phyloP scores from a whole-genome alignment of 2,888 invertebrate species.

The Lepidochrysops patricia region DNA sequence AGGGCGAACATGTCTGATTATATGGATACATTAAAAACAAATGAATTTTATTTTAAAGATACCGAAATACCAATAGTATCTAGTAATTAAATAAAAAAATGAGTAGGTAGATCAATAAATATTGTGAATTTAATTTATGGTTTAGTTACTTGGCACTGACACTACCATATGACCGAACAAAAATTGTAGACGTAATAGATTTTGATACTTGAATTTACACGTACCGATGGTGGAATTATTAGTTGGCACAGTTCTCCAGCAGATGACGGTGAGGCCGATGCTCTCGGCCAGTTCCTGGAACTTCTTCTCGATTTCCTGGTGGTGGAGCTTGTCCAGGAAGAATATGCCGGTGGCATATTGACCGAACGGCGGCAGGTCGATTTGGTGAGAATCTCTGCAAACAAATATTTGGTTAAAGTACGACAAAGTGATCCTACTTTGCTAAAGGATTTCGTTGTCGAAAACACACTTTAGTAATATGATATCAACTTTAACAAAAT shows the following conservation, averaged over 20 bases:
- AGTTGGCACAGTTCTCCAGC: conserved; percentile 96
- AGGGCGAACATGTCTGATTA: neutral
- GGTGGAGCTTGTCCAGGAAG: conserved; percentile 90
- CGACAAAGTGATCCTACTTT: too few relatives aligned
- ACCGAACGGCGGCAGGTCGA: conserved; percentile 89
- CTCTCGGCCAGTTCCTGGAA: conserved; percentile 88
- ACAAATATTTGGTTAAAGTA: neutral
- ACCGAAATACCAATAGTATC: neutral
- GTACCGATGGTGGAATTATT: conserved; percentile 88
- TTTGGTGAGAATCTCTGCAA: conserved; percentile 83
- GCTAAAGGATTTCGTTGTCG: too few relatives aligned
- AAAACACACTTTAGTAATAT: too few relatives aligned
- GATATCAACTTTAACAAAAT: too few relatives aligned
- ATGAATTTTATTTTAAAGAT: too few relatives aligned
- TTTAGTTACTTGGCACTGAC: neutral
- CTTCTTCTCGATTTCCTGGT: conserved; percentile 84
- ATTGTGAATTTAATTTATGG: too few relatives aligned
- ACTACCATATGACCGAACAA: neutral
- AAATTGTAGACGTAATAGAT: neutral
- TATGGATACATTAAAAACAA: neutral
- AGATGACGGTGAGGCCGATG: conserved; percentile 86
- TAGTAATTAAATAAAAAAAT: neutral
- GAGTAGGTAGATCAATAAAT: neutral
- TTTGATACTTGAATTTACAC: conserved; percentile 22
- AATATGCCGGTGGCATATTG: conserved; percentile 97